Percentiles rank a stretch among this genome's conserved stretches.
Evolutionary conservation across 2,888 invertebrate genomes (phyloP).

Genomic region (Bursaphelenchus okinawaensis): DNA sequence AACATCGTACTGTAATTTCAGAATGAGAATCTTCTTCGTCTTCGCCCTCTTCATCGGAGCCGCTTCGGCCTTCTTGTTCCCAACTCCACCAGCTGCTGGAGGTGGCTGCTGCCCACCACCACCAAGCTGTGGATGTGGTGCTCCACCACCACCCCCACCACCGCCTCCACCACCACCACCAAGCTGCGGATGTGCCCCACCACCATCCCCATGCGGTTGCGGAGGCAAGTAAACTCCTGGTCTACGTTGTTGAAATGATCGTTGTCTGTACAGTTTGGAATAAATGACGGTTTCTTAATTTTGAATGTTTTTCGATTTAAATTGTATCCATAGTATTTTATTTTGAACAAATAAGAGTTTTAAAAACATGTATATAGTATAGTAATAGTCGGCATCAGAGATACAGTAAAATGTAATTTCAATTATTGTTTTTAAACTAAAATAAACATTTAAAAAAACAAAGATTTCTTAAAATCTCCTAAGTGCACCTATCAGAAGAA

Average conservation of each 20-base stretch:
- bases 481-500: too few species aligned
- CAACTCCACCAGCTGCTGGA: background rate
- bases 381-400: too few species aligned
- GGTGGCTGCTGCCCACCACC: background rate
- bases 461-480: too few species aligned
- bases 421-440: too few species aligned
- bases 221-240: background rate
- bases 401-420: too few species aligned
- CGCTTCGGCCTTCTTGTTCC: background rate
- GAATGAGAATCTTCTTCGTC: background rate
- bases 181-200: background rate
- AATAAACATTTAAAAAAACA: too few species aligned
- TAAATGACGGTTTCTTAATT: too few species aligned
- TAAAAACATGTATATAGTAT: too few species aligned
- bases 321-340: too few species aligned
- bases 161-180: background rate
- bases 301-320: too few species aligned
- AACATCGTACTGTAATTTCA: too few species aligned
- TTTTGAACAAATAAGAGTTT: too few species aligned
- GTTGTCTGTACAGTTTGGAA: background rate
- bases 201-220: background rate
- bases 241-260: background rate
- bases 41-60: background rate
- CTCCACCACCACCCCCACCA: background rate
- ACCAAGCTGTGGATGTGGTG: background rate